Base-by-base conservation (phyloP, 1,140 invertebrate genomes). In the Bombus ignitus region DNA sequence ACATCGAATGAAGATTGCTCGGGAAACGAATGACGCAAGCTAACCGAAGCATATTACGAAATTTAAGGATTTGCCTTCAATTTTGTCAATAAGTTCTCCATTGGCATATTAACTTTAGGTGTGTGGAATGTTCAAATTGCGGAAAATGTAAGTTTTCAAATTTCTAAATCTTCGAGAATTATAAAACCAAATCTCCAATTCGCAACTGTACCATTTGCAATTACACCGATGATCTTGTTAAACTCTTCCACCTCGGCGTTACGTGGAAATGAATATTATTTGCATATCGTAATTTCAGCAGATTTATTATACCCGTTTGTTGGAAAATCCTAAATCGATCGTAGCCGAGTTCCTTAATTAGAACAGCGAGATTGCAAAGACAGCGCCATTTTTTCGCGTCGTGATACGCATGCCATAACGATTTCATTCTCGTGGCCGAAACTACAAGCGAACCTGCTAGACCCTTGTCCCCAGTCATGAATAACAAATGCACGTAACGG, bases 401-500 rank as follows among this genome's bases (percentile, higher is more conserved):
- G 88, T 82, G 86, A 89, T 77, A 66, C 71, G 88, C 77, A 77
- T 85, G 70, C 28, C 42, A 75, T 76, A 47, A 75, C 68, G 66
- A 25, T 89, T 87, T 89, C 87, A 85, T 72, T 73, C 76, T 53
- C 79, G 59, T 53, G 77, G 68, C 66, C 89, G 80, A 90, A 90
- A 89, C 68, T 88, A 77, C 66, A 3, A 68, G 32, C 57, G 37
- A 72, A 59, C 25, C 57, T 44, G 42, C 39, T 37, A 79, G 71
- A 71, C 81, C 86, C 85, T 86, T 83, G 74, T 85, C 86, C 79
- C 75, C 47, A 32, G 35, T 87, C 87, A 80, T 88, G 88, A 91
- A 92, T 92, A 91, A 92, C 88, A 91, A 91, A 80, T 84, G 79
- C 81, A 74, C 77, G 75, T 87, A 76, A 25, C 68, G 73, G 75